Percentiles rank a stretch among this genome's conserved stretches.
phyloP scores from a whole-genome alignment of 2,113 vertebrate species.

The Hiodon alosoides region DNA sequence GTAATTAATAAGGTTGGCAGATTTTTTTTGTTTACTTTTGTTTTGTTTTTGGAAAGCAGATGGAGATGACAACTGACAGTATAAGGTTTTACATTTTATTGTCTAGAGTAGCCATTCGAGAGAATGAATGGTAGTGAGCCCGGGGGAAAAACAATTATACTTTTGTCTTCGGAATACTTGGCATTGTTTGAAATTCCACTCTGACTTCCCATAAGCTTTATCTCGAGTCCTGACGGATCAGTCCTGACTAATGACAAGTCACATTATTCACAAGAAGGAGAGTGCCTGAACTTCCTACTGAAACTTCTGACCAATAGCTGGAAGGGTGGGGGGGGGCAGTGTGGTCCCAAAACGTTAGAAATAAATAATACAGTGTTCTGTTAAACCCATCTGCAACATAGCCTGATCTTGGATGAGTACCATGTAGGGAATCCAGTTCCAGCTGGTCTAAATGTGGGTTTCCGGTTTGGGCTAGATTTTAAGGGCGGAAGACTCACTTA shows the following conservation, averaged over 20 bases:
- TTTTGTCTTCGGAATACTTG: constrained; percentile 22
- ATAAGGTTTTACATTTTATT: constrained; percentile 30
- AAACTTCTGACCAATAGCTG: constrained; percentile 2
- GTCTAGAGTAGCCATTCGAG: constrained; percentile 28
- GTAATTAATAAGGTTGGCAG: constrained; percentile 34
- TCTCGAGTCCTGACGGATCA: no score
- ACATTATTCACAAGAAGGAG: no score
- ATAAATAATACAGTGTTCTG: no score
- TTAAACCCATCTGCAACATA: no score
- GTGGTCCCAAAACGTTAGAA: neutral
- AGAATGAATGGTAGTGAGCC: constrained; percentile 24
- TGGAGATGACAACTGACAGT: constrained; percentile 24
- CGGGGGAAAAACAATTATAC: constrained; percentile 3
- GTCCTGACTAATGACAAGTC: no score
- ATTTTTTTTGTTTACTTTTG: constrained; percentile 25
- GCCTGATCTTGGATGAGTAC: no score
- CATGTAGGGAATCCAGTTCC: no score
- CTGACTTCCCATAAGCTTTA: no score
- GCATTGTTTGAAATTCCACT: neutral
- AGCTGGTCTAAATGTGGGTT: no score
- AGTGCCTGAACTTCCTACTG: neutral
- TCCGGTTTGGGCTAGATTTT: no score
- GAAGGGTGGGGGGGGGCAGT: neutral
- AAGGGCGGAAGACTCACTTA: no score
- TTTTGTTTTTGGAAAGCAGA: constrained; percentile 29